phyloP scores from a whole-genome alignment of 2,113 vertebrate species.

The Plecotus auritus region DNA sequence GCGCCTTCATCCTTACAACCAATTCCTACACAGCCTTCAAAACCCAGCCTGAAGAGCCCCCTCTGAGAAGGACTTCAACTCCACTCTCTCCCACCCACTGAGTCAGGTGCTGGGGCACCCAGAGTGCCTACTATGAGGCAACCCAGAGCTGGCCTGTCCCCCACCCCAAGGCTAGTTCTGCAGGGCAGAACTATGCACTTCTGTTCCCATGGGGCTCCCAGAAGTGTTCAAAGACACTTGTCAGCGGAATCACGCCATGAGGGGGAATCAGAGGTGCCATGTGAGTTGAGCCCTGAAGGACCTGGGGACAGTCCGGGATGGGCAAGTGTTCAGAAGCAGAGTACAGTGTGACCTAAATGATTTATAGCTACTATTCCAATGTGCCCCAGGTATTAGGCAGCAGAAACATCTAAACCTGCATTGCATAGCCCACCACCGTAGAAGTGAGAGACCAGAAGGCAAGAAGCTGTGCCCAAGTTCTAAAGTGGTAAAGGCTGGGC shows the following conservation, averaged over 20 bases:
- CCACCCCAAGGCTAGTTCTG: too few relatives aligned
- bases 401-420: background rate
- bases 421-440: accelerated
- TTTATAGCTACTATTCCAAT: background rate
- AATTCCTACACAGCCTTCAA: background rate
- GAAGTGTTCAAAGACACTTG: background rate
- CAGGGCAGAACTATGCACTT: background rate
- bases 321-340: background rate
- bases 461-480: accelerated
- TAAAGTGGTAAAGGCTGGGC: accelerated
- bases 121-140: too few relatives aligned
- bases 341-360: accelerated
- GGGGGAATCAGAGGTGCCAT: background rate
- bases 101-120: background rate
- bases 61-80: background rate
- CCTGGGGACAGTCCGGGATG: background rate
- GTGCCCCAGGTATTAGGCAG: accelerated
- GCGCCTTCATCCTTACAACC: background rate
- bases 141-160: background rate
- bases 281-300: background rate
- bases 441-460: background rate
- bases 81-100: background rate
- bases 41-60: background rate
- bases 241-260: accelerated
- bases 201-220: background rate